Evolutionary conservation across 2,113 vertebrate species (phyloP).

Genomic region (Dendrocopos noguchii): DNA sequence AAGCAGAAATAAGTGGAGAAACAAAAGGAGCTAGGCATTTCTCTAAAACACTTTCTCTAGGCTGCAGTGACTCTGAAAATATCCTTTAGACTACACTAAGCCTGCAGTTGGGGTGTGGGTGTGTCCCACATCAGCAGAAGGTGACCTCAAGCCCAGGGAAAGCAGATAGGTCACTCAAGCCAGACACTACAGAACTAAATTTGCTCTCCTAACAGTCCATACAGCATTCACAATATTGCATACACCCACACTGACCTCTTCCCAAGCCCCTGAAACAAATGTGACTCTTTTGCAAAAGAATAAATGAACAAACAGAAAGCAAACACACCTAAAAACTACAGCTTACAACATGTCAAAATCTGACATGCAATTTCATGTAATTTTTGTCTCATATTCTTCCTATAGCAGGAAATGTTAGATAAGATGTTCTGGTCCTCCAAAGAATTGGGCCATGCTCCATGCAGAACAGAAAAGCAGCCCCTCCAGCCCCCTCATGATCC

Average conservation of each 20-base stretch:
- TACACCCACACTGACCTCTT: neutral
- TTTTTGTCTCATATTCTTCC: neutral
- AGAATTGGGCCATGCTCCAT: neutral
- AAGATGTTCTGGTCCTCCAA: neutral
- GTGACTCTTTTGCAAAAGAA: neutral
- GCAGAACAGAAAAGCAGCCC: neutral
- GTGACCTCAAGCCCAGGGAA: neutral
- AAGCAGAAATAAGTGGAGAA: neutral
- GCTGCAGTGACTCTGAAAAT: neutral
- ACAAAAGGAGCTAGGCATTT: neutral
- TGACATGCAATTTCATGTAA: neutral
- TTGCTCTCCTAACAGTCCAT: neutral
- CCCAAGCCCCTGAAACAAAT: neutral
- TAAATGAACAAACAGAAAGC: neutral
- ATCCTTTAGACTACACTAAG: neutral
- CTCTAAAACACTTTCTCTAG: neutral
- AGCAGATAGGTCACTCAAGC: neutral
- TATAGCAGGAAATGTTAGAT: neutral
- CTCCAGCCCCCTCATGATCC: constrained; percentile 6
- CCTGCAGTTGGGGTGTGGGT: neutral
- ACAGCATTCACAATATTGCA: neutral
- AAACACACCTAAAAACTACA: neutral
- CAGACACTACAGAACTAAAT: neutral
- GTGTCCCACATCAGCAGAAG: neutral
- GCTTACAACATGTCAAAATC: neutral